Conservation (phyloP, 2,888 invertebrate genomes). For the Rosalia funebris region DNA sequence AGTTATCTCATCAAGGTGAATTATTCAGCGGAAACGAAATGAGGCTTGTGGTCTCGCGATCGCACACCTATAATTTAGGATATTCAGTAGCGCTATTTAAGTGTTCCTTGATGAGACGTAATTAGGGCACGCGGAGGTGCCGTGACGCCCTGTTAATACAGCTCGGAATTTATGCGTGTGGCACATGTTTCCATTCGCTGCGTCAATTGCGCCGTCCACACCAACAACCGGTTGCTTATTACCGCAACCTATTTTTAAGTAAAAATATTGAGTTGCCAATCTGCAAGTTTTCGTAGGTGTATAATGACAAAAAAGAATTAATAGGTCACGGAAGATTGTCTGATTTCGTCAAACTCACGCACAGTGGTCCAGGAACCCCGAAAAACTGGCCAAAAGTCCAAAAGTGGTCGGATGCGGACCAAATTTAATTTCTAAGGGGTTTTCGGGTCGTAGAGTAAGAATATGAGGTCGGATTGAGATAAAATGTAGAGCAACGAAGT, state of each 20-base stretch:
- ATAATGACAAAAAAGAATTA: too few species aligned
- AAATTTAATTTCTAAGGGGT: too few species aligned
- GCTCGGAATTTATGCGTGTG: constrained; percentile 7
- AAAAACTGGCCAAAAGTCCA: too few species aligned
- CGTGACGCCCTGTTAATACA: constrained; percentile 34
- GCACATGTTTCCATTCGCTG: not conserved
- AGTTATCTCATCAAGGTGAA: constrained; percentile 61
- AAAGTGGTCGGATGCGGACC: too few species aligned
- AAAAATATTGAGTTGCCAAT: too few species aligned
- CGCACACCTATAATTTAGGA: constrained; percentile 56
- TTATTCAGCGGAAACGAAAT: constrained; percentile 51
- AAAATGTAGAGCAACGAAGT: too few species aligned
- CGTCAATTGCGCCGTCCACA: not conserved
- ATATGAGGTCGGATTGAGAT: too few species aligned
- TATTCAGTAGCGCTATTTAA: constrained; percentile 55
- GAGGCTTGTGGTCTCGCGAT: constrained; percentile 38
- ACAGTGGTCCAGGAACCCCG: too few species aligned
- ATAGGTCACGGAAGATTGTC: too few species aligned
- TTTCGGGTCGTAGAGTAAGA: too few species aligned
- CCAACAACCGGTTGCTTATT: not conserved
- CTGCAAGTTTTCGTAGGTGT: too few species aligned
- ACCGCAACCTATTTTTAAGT: not conserved
- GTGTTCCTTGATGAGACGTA: constrained; percentile 58
- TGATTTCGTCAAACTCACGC: too few species aligned
- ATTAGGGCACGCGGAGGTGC: constrained; percentile 52